Evolutionary conservation across 2,888 invertebrate genomes (phyloP).

Genomic region (Syrista parreyssii): DNA sequence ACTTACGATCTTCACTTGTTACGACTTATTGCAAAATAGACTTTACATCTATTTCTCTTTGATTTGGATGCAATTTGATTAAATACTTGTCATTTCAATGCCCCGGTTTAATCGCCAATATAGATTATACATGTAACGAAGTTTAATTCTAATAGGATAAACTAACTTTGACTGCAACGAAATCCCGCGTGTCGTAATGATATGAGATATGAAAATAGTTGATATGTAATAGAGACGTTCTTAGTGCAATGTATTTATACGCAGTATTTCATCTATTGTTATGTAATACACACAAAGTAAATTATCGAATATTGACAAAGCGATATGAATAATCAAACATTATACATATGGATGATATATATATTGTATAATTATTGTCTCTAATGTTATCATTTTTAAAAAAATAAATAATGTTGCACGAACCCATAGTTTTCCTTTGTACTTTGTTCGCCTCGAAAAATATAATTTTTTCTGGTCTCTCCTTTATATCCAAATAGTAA

Average conservation of each 20-base stretch:
- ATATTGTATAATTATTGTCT: slow-evolving; percentile 31
- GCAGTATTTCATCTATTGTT: slow-evolving; percentile 56
- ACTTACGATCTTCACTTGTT: no score
- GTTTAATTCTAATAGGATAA: slow-evolving; percentile 20
- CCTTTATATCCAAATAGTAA: no score
- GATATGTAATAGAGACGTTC: slow-evolving; percentile 28
- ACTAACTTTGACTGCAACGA: slow-evolving; percentile 25
- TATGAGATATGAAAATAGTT: slow-evolving; percentile 20
- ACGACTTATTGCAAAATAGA: no score
- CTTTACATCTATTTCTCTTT: neutral
- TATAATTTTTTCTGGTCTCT: no score
- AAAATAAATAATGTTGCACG: slow-evolving; percentile 38
- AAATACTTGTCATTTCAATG: neutral
- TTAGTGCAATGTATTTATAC: slow-evolving; percentile 55
- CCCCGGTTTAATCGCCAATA: slow-evolving; percentile 11
- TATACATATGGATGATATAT: slow-evolving; percentile 21
- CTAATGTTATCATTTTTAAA: slow-evolving; percentile 47
- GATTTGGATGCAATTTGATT: neutral
- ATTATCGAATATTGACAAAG: slow-evolving; percentile 36
- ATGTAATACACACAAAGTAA: slow-evolving; percentile 49
- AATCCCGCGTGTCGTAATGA: slow-evolving; percentile 16
- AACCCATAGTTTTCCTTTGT: slow-evolving; percentile 7
- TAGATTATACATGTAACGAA: slow-evolving; percentile 16
- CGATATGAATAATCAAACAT: slow-evolving; percentile 21
- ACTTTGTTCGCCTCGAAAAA: neutral